Evolutionary conservation across 2,113 vertebrate species (phyloP).

Genomic region (Melanocharis versteri): DNA sequence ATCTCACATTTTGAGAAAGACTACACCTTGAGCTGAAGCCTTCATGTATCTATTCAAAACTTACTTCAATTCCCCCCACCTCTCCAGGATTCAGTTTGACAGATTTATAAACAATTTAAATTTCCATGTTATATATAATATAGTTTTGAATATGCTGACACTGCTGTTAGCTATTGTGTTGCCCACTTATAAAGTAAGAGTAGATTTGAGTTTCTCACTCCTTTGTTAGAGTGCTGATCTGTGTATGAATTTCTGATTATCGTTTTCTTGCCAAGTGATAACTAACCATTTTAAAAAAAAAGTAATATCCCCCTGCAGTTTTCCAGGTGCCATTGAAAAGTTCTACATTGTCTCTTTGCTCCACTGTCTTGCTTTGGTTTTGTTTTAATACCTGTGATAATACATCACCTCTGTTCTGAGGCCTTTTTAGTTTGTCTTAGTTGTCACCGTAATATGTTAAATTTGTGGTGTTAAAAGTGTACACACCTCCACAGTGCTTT

Average conservation of each 20-base stretch:
- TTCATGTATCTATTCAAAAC: neutral
- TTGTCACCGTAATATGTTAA: neutral
- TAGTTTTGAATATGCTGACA: neutral
- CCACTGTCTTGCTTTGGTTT: neutral
- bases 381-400: neutral
- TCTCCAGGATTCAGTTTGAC: neutral
- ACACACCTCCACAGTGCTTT: neutral
- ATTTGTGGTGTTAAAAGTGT: neutral
- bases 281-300: neutral
- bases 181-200: neutral
- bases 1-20: neutral
- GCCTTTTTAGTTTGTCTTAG: neutral
- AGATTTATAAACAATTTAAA: neutral
- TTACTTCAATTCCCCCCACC: rapidly evolving
- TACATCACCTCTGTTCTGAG: neutral
- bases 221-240: neutral
- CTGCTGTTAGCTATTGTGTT: neutral
- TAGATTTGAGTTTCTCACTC: neutral
- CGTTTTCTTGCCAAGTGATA: neutral
- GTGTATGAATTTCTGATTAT: neutral
- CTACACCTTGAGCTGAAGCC: neutral
- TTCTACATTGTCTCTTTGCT: neutral
- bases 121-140: neutral
- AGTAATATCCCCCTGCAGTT: neutral
- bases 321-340: neutral